Evolutionary conservation across 1,140 invertebrate genomes (phyloP).

Genomic region (Hermetia illucens): DNA sequence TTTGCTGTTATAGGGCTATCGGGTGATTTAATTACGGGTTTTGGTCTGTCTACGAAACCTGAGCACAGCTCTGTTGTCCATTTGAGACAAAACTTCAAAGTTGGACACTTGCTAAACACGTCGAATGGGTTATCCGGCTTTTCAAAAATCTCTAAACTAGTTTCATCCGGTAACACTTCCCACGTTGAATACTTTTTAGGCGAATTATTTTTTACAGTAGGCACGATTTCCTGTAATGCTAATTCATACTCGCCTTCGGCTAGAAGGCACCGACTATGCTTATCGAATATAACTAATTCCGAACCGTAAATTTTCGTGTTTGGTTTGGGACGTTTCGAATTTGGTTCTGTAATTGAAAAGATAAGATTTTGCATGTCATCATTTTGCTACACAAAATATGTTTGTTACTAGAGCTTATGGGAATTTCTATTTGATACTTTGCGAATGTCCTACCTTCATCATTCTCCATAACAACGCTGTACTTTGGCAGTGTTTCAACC

Average conservation of each 20-base stretch:
- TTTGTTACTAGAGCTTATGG: not conserved
- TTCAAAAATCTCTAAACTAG: constrained; percentile 31
- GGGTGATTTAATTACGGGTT: constrained; percentile 21
- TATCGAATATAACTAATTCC: constrained; percentile 81
- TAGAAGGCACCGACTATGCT: constrained; percentile 70
- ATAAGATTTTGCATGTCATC: not conserved
- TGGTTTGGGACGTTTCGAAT: constrained; percentile 17
- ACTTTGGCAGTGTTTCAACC: constrained; percentile 42
- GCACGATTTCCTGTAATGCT: constrained; percentile 57
- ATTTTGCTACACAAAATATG: not conserved
- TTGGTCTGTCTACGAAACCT: constrained; percentile 51
- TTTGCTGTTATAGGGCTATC: constrained; percentile 27
- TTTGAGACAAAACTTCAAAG: constrained; percentile 66
- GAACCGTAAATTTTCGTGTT: constrained; percentile 56
- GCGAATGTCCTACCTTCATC: constrained; percentile 24
- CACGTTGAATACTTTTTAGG: constrained; percentile 57
- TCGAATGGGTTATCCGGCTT: constrained; percentile 41
- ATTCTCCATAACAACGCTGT: constrained; percentile 33
- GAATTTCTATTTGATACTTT: not conserved
- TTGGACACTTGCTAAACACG: constrained; percentile 57
- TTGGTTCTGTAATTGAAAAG: constrained; percentile 9
- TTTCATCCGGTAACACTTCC: constrained; percentile 66
- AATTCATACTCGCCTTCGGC: constrained; percentile 84
- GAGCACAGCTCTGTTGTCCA: constrained; percentile 64
- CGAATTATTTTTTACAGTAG: constrained; percentile 36